Evolutionary conservation across 1,140 invertebrate genomes (phyloP).

Genomic region (Temnothorax nylanderi): DNA sequence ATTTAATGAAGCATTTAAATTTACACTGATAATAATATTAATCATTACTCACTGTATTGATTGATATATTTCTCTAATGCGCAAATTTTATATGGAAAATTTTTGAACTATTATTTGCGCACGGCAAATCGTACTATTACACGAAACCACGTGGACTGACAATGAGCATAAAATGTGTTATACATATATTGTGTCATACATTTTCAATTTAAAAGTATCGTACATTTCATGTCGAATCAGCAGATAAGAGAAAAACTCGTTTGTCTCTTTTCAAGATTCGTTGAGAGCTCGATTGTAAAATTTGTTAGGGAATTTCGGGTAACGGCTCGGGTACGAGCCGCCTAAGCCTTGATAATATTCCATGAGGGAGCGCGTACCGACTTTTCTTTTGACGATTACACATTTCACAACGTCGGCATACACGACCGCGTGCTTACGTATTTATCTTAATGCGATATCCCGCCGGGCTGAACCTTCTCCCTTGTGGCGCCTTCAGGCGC

Average conservation of each 20-base stretch:
- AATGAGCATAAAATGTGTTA: neutral
- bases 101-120: neutral
- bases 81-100: neutral
- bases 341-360: conserved; percentile 16
- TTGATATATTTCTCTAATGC: neutral
- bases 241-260: neutral
- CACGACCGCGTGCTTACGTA: conserved; percentile 60
- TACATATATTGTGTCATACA: no score
- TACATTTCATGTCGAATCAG: neutral
- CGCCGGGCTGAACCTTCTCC: conserved; percentile 28
- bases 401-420: conserved; percentile 46
- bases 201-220: conserved; percentile 17
- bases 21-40: neutral
- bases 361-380: conserved; percentile 12
- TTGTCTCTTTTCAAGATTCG: neutral
- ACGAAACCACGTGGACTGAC: neutral
- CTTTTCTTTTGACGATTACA: conserved; percentile 65
- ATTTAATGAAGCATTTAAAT: neutral
- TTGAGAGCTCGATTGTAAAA: conserved; percentile 22
- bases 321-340: neutral
- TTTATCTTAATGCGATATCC: conserved; percentile 70
- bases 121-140: neutral
- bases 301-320: conserved; percentile 2
- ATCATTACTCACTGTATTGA: neutral
- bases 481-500: conserved; percentile 41